Base-by-base conservation (phyloP, 2,113 vertebrate genomes). In the Amphiprion percula region DNA sequence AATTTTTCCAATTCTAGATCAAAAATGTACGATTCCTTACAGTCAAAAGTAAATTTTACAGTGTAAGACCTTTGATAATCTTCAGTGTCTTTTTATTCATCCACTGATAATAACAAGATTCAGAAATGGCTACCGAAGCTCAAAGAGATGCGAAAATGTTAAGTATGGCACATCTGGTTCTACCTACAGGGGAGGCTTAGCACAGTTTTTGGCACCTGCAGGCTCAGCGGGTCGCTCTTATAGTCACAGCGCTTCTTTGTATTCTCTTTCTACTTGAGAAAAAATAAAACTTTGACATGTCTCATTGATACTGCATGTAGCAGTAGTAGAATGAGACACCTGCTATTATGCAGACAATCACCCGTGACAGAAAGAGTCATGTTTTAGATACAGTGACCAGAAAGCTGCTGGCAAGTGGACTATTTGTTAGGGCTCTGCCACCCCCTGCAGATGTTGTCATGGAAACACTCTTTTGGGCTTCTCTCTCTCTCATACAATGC, bases 391-490 rank as follows among this genome's bases (percentile, higher is more conserved):
- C n/a, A 58, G 58, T 80, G 84, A 88, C 83, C 84, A 75, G 50
- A 77, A 80, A 52, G 75, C 49, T 73, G 66, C 70, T 86, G 83
- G 79, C 74, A 79, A 83, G 83, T 75, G 71, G 67, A 84, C 75
- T 66, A 49, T 86, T 92, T 82, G 82, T 90, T 89, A 88, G 86
- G 88, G 83, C 91, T 92, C 92, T 90, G 89, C 92, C 88, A 86
- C 88, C 91, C 77, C 91, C 86, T 94, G 92, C 93, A 93, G 92
- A 94, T 91, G 94, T 95, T 93, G 92, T 91, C 93, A 95, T 95
- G 93, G 94, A 91, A 95, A 95, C 93, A 74, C 75, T 92, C 90
- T 87, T 91, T 87, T 89, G 83, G 91, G 88, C 69, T 62, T 85
- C 63, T 85, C 88, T 50, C 77, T 79, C 68, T 73, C 46, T 64